Evolutionary conservation across 2,113 vertebrate genomes (phyloP), one percentile per base, ranked within the genome.

Genomic region (Leucoraja erinaceus): DNA sequence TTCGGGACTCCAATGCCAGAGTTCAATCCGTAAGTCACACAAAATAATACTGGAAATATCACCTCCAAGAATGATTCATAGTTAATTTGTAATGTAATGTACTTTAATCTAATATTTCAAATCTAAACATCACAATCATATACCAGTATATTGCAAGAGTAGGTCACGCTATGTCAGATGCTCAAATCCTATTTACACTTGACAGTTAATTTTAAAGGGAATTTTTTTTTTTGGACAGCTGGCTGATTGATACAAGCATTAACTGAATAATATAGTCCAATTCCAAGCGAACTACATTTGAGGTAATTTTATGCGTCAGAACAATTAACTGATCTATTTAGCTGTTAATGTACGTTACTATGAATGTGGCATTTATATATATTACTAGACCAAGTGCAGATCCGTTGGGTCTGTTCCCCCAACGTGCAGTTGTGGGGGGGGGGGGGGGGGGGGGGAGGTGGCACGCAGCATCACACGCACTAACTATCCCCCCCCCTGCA

Each of bases 241-340:
- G 28, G 12, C 4, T 63, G 28, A 88, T 88, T 61, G 56, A 88
- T 61, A 63, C 83, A 63, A 7, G 59, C 28, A 88, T 18, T 9
- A 16, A 88, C 11, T 63, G 75, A 77, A 31, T 88, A 66, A 88
- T 12, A 16, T 63, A 16, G 14, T 33, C 6, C 83, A 66, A 88
- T 88, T 88, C 12, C n/a, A 88, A 88, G 63, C 59, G 63, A 84
- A 84, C 81, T 11, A 31, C 59, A 66, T n/a, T 61, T 5, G 63
- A 12, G 25, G 83, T 28, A 86, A 86, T 88, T 88, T 33, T 11
- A 63, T 88, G 59, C 83, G 16, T 88, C 59, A 63, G 56, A 88
- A 88, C 56, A 88, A 63, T 88, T 56, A 63, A 63, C n/a, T n/a
- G 56, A 84, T 56, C 81, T 14, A 22, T 83, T 84, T 54, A 88